phyloP scores from a whole-genome alignment of 2,888 invertebrate species.

The Furcula furcula region DNA sequence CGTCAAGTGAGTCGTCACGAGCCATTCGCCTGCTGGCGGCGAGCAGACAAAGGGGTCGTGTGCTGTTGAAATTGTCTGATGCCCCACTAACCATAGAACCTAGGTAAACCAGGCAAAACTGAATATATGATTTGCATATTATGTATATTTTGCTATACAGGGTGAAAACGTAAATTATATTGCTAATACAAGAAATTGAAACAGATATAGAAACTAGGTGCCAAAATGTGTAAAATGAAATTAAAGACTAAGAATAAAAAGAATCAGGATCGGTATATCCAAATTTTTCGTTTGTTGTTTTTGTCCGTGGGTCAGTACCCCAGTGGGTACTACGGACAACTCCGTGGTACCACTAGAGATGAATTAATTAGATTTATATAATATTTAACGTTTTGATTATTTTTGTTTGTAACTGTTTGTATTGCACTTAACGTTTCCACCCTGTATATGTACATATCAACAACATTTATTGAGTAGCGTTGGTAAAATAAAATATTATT shows the following conservation, averaged over 20 bases:
- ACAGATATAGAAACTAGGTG: no score
- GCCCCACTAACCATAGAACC: conserved; percentile 8
- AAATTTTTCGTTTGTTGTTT: no score
- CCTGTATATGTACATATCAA: background rate
- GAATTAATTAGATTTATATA: no score
- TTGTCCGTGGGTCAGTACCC: no score
- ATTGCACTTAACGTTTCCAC: background rate
- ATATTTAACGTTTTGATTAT: no score
- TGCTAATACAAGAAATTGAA: no score
- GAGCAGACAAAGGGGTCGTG: conserved; percentile 50
- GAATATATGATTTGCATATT: no score
- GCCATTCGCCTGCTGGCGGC: conserved; percentile 48
- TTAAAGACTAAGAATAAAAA: no score
- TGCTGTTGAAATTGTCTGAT: conserved; percentile 36
- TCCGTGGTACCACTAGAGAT: no score
- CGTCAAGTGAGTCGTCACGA: conserved; percentile 34
- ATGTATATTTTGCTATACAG: background rate
- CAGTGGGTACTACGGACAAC: background rate
- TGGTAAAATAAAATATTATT: background rate
- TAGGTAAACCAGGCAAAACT: conserved; percentile 20
- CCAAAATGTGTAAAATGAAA: no score
- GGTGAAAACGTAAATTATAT: background rate
- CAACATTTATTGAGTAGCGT: no score
- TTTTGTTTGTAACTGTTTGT: background rate
- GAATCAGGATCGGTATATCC: no score